A percentile compares a stretch with the other conserved stretches of the same genome.
Evolutionary conservation across 2,888 invertebrate species (phyloP).

Genomic region (Drosophila picticornis): DNA sequence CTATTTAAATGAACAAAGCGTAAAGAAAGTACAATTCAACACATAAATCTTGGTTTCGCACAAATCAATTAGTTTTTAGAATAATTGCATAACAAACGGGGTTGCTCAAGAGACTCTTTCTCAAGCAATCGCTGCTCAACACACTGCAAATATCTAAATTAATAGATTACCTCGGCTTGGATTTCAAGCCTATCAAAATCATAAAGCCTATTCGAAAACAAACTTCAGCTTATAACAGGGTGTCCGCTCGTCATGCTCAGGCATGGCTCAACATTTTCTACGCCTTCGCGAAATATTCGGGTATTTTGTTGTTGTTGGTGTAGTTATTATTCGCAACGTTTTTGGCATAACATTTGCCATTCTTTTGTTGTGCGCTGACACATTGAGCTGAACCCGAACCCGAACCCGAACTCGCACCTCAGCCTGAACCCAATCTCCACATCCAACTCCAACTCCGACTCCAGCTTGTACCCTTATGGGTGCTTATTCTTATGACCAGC

Average conservation of each 20-base stretch:
- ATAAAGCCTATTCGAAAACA: background rate
- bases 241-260: background rate
- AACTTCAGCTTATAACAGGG: background rate
- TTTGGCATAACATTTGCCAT: slow-evolving; percentile 45
- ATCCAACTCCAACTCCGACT: background rate
- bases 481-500: slow-evolving; percentile 64
- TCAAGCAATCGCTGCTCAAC: no score
- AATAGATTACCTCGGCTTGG: background rate
- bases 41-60: background rate
- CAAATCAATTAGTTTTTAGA: background rate
- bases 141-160: background rate
- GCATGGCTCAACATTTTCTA: slow-evolving; percentile 4
- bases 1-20: background rate
- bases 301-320: slow-evolving; percentile 42
- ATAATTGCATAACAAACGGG: background rate
- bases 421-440: background rate
- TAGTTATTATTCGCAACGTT: slow-evolving; percentile 24
- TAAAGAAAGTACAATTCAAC: background rate
- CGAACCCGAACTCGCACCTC: slow-evolving; percentile 2
- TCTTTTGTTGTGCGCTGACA: slow-evolving; percentile 55
- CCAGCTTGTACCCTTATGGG: slow-evolving; percentile 39
- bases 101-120: background rate
- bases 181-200: background rate
- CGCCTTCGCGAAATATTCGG: slow-evolving; percentile 68
- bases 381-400: slow-evolving; percentile 49